These are phyloP conservation scores for Axinella damicornis DNA, from an alignment of 37 sponge, comb jelly and placozoan genomes.

Conservation along the genomic window DNA sequence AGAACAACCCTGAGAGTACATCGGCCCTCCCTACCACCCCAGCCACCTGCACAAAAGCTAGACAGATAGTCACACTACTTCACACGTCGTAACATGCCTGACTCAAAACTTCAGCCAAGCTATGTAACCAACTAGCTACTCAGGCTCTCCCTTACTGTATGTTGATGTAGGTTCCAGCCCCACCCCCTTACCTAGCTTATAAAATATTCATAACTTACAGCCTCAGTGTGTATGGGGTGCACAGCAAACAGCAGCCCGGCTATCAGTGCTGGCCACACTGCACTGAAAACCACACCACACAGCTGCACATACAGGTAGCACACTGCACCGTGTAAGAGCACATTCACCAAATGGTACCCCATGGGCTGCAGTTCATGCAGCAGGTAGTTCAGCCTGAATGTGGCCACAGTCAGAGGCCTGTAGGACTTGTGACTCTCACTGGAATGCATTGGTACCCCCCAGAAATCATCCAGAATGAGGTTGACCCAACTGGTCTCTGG, in stretches of 20 bases:
- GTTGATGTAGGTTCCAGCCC: no score
- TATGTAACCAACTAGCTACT: no score
- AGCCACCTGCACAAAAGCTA: no score
- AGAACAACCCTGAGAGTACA: slow-evolving; percentile 78
- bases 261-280: slow-evolving; percentile 61
- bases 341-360: slow-evolving; percentile 93
- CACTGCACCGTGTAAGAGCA: slow-evolving; percentile 84
- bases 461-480: slow-evolving; percentile 89
- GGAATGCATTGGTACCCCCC: slow-evolving; percentile 93
- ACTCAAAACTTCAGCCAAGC: no score
- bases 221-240: slow-evolving; percentile 76
- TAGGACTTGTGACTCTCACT: slow-evolving; percentile 91
- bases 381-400: slow-evolving; percentile 90
- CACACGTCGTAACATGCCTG: no score
- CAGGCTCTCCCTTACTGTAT: no score
- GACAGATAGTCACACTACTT: no score
- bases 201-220: slow-evolving; percentile 48
- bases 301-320: slow-evolving; percentile 76
- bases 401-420: slow-evolving; percentile 87
- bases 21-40: slow-evolving; percentile 92
- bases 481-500: slow-evolving; percentile 78
- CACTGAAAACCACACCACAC: slow-evolving; percentile 55
- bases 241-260: slow-evolving; percentile 80
- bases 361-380: slow-evolving; percentile 81
- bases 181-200: slow-evolving; percentile 51